Base-by-base conservation (phyloP, 2,797 vertebrate species). In the Lerista edwardsae region DNA sequence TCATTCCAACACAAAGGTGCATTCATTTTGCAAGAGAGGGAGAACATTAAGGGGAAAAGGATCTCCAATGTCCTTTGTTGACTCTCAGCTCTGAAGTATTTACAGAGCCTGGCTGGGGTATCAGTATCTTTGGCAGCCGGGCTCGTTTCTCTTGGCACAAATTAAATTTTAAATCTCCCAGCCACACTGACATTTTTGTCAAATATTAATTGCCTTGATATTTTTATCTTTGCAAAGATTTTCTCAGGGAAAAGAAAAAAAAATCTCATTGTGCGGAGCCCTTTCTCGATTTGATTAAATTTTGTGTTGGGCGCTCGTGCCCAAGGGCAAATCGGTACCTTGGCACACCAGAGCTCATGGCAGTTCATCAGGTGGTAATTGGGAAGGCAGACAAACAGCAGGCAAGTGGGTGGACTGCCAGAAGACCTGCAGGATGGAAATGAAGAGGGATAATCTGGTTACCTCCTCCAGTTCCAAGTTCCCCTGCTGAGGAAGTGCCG, bases 61-160 rank as follows among this genome's bases (percentile, higher is more conserved):
- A 87, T 90, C 88, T 80, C 41, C 87, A 79, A 64, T 3, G 1
- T 86, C 86, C 82, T 89, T 84, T 85, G 79, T 39, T 64, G 36
- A 47, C 47, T 88, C 75, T 82, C 73, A 0, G 2, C 29, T 41
- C 31, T 6, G 3, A 90, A 83, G 62, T 86, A 77, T 89, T 90
- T 90, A 86, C 84, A 75, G 61, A 86, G 69, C 81, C 79, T 86
- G 79, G 88, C 11, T 41, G 74, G 71, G 71, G 0, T 57, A 86
- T 86, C 75, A 14, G 55, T 44, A 84, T 79, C 84, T 85, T 82
- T 84, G 82, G 59, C 79, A 23, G 73, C 36, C 88, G 86, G 86
- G 78, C 91, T 88, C 80, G 39, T 82, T 93, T 90, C 85, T 87
- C 77, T 80, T 88, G 84, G 72, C 84, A 84, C 84, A 67, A 90